Evolutionary conservation across 2,113 vertebrate genomes (phyloP), one percentile per base, ranked within the genome.

Genomic region (Hiodon alosoides): DNA sequence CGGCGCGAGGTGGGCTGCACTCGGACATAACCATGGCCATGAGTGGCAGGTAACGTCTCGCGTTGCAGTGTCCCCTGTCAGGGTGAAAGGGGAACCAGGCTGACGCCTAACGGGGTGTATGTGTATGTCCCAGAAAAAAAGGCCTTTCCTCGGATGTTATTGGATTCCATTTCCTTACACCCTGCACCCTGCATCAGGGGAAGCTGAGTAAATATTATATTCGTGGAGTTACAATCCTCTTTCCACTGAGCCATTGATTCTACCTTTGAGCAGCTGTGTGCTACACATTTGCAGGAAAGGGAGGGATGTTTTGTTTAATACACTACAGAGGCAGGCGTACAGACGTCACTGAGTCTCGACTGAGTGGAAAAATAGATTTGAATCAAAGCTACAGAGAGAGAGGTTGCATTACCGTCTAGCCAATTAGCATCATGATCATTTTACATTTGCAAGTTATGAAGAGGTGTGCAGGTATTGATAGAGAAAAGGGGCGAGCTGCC

Each of bases 351-450:
- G 46, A 57, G 50, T 53, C 50, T 65, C 60, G 9, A 17, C 50
- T n/a, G 31, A 31, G 5, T 2, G 16, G 67, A 54, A 16, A 60
- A 4, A 10, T 10, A 46, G 60, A 16, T 73, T 61, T 73, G 53
- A 47, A 64, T 47, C 62, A 58, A 54, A 51, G 70, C 70, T 5
- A 67, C 66, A 6, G 73, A 64, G 59, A 31, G 67, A 81, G 76
- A 71, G 74, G 67, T 71, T 75, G 72, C 64, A 75, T 81, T 73
- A 71, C 72, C 77, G 77, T 75, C 62, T 72, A 75, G 65, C 67
- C 75, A 74, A 81, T 79, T 81, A 79, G 72, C 68, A 72, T 69
- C 69, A 55, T 68, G 54, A 79, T 79, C 68, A 72, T 67, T 72
- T 72, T 47, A 50, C 65, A 74, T 77, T 79, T 79, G 77, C 73